Conservation (phyloP, 2,797 vertebrate species). For the Leptoclinus maculatus region DNA sequence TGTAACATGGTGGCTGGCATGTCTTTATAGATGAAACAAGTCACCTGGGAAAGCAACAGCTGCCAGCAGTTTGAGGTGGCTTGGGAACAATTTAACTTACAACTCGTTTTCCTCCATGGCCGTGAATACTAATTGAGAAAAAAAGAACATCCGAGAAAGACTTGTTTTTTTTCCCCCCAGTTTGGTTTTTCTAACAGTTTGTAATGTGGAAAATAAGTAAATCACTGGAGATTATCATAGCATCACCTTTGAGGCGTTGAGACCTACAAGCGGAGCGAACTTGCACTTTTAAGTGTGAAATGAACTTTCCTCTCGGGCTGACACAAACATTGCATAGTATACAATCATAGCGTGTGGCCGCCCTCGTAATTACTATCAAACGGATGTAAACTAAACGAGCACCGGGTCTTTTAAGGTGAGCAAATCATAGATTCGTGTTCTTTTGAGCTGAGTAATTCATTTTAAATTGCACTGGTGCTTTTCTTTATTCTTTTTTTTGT, state of each 20-base stretch:
- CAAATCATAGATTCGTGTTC: conserved; percentile 33
- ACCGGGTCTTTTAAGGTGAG: conserved; percentile 44
- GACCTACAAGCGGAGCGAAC: conserved; percentile 15
- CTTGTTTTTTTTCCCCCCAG: neutral
- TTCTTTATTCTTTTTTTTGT: conserved; percentile 3
- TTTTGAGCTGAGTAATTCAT: conserved; percentile 36
- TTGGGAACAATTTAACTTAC: conserved; percentile 72
- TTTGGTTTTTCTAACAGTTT: conserved; percentile 27
- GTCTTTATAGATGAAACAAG: conserved; percentile 74
- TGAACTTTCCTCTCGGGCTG: conserved; percentile 30
- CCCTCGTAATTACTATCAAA: conserved; percentile 58
- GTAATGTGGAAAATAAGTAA: conserved; percentile 36
- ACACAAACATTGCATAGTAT: conserved; percentile 31
- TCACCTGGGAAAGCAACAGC: conserved; percentile 76
- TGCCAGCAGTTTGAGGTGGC: conserved; percentile 69
- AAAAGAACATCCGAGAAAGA: conserved; percentile 31
- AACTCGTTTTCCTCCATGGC: conserved; percentile 54
- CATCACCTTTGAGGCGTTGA: conserved; percentile 13
- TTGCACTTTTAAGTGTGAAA: conserved; percentile 27
- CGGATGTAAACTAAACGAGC: conserved; percentile 44
- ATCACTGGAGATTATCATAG: conserved; percentile 25
- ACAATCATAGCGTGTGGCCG: conserved; percentile 37
- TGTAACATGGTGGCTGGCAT: conserved; percentile 50
- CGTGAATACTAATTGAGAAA: conserved; percentile 64
- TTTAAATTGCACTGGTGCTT: conserved; percentile 21